Percentiles rank a stretch among this genome's conserved stretches.
phyloP scores from a whole-genome alignment of 2,113 vertebrate genomes.

The Actinemys pallida region DNA sequence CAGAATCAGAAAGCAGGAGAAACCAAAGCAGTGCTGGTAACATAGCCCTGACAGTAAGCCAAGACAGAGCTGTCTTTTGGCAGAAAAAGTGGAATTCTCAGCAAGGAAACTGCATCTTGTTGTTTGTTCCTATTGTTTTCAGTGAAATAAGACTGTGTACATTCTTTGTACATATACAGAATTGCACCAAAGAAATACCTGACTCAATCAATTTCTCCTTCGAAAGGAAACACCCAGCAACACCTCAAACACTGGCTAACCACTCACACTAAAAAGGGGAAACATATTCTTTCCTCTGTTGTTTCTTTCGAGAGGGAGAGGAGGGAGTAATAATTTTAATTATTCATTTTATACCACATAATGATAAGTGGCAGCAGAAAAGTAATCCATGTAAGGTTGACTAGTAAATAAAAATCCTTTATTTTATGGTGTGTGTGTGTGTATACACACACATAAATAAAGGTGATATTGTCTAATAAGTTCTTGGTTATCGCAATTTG shows the following conservation, averaged over 20 bases:
- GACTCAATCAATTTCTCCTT: not conserved
- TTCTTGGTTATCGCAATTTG: not conserved
- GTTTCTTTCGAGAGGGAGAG: too few species aligned
- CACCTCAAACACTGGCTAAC: not conserved
- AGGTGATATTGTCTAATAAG: not conserved
- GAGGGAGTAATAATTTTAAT: not conserved
- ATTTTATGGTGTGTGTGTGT: not conserved
- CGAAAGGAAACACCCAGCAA: not conserved
- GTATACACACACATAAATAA: not conserved
- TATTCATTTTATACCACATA: not conserved
- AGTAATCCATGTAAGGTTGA: not conserved
- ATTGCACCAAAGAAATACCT: not conserved
- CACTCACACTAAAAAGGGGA: not conserved
- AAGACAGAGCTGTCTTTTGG: not conserved
- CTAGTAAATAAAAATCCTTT: too few species aligned
- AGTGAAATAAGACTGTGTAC: not conserved
- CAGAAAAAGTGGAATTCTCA: not conserved
- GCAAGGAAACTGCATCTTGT: not conserved
- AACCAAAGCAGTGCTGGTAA: not conserved
- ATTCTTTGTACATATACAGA: not conserved
- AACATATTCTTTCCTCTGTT: not conserved
- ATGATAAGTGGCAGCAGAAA: not conserved
- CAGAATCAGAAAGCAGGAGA: not conserved
- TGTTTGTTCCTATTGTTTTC: not conserved
- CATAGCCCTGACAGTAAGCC: not conserved